These are phyloP conservation scores for Clarias fuscus DNA, from an alignment of 2,797 vertebrate species.

Conservation along the genomic window DNA sequence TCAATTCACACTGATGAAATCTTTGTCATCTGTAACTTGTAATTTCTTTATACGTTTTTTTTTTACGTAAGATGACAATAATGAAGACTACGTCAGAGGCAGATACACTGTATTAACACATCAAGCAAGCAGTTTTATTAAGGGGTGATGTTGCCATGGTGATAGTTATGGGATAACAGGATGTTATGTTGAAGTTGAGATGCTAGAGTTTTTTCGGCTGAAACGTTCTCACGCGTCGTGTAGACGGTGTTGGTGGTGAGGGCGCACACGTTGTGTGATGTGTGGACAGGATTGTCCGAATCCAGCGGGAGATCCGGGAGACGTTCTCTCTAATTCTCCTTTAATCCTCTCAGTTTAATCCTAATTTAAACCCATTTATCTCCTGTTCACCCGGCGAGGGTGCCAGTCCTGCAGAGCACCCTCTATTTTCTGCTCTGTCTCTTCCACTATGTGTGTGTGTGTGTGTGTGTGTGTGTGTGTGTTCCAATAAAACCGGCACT, in stretches of 20 bases:
- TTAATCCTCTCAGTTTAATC: constrained; percentile 55
- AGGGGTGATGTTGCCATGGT: neutral
- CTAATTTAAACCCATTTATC: constrained; percentile 63
- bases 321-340: constrained; percentile 56
- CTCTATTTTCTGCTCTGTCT: neutral
- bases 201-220: neutral
- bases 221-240: neutral
- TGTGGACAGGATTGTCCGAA: neutral
- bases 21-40: no score
- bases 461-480: constrained; percentile 68
- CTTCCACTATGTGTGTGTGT: constrained; percentile 67
- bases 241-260: neutral
- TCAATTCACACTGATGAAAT: no score
- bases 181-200: neutral
- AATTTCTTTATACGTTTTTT: no score
- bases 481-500: constrained; percentile 82
- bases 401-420: neutral
- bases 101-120: neutral
- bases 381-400: constrained; percentile 70
- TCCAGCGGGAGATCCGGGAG: neutral
- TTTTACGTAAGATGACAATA: no score
- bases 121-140: neutral
- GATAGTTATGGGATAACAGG: neutral
- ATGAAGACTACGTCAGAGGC: neutral
- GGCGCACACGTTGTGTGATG: neutral